Base-by-base conservation (phyloP, 2,113 vertebrate species). In the Trichomycterus rosablanca region DNA sequence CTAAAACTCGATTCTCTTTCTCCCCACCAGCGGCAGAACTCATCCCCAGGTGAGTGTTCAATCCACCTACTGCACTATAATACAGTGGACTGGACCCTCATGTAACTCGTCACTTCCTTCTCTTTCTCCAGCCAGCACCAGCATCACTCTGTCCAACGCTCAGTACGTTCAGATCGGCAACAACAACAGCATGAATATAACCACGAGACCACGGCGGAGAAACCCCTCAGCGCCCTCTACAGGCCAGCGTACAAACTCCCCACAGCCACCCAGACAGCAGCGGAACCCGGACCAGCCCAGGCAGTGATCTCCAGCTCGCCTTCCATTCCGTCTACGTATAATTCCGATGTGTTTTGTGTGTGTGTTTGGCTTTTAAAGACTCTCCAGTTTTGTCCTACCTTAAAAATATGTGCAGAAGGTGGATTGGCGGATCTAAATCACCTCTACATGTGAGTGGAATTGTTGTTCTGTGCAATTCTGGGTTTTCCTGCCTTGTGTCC, bases 171-270 rank as follows among this genome's bases (percentile, higher is more conserved):
- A 83, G 70, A 5, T 20, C 0, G 86, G 86, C 3, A 9, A 74
- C 70, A 28, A 76, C 62, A 88, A 85, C 74, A 5, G 0, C 45
- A 74, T 75, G 76, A 53, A 40, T 7, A 11, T 67, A 5, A n/a
- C n/a, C n/a, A 30, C 5, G 2, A 49, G 3, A 37, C 4, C 7
- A 1, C 73, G 83, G 0, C 81, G 79, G 39, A 60, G 76, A 45
- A 52, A 78, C 67, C 71, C 44, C 0, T 85, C 86, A 5, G 83
- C 83, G 0, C 83, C 86, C 0, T 20, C 83, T 1, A 58, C 53
- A 0, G 32, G 73, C 18, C 24, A 48, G 8, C 7, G 4, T 6
- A 30, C 1, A 18, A 4, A 42, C 6, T 24, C 34, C 63, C 19
- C 14, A 11, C 56, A 44, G 12, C 20, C 48, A 37, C 22, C 12